Evolutionary conservation across 2,888 invertebrate genomes (phyloP).

Genomic region (Mythimna albipuncta): DNA sequence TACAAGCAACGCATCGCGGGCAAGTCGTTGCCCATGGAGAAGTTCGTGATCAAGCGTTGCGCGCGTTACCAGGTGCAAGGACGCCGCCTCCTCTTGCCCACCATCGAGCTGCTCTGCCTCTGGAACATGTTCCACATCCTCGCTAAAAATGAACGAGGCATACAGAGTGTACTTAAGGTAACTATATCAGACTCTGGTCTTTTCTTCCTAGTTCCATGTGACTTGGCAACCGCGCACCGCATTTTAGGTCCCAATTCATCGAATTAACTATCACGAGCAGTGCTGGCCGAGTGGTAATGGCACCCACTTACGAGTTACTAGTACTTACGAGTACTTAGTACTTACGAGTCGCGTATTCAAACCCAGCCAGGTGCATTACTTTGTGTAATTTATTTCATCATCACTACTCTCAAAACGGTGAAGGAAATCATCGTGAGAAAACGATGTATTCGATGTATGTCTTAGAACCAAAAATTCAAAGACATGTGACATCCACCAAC

Average conservation of each 20-base stretch:
- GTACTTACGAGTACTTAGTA: too few relatives aligned
- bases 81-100: constrained; percentile 94
- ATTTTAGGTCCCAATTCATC: not conserved
- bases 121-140: constrained; percentile 98
- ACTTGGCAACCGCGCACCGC: not conserved
- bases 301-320: too few relatives aligned
- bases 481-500: too few relatives aligned
- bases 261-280: not conserved
- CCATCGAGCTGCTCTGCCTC: constrained; percentile 96
- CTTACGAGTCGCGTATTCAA: too few relatives aligned
- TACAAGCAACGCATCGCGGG: constrained; percentile 98
- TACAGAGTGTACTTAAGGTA: constrained; percentile 91
- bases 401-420: too few relatives aligned
- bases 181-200: not conserved
- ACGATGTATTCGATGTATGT: too few relatives aligned
- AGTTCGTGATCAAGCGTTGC: constrained; percentile 97
- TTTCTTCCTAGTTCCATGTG: not conserved
- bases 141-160: constrained; percentile 92
- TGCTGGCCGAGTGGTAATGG: too few relatives aligned
- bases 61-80: constrained; percentile 94
- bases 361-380: too few relatives aligned
- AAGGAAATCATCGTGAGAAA: too few relatives aligned
- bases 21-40: constrained; percentile 99
- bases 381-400: too few relatives aligned
- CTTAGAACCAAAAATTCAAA: too few relatives aligned